Base-by-base conservation (phyloP, 2,888 invertebrate genomes). In the Arctia plantaginis region DNA sequence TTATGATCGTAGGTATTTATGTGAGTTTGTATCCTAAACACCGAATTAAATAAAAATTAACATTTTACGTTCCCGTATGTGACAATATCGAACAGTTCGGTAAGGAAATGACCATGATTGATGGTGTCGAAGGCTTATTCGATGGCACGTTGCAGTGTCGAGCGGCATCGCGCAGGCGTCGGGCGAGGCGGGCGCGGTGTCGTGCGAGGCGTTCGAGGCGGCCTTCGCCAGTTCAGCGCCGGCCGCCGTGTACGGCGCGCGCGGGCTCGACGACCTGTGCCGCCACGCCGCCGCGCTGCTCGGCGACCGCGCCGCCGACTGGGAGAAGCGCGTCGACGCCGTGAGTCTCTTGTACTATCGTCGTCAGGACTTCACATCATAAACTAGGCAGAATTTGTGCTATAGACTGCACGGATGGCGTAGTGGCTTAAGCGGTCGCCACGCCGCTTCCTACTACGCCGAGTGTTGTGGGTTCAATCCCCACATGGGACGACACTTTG, bases 291-390 rank as follows among this genome's bases (percentile, higher is more conserved):
- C 97, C 85, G 97, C 97, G 6, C 96, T 97, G 64, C 96, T 99
- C 72, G 97, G 97, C 3, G 98, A 99, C 93, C 96, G 98, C 66
- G 97, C 96, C 85, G 97, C 98, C 86, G 99, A 99, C 90, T 99
- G 99, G 99, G 99, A 98, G 94, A 98, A 98, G 91, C 96, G 99
- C 76, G 97, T 98, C n/a, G 99, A 99, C 76, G 97, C 98, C 81
- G 98, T 99, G 91, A 96, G 97, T 84, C 6, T 3, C 35, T 35
- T 35, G n/a, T n/a, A n/a, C n/a, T n/a, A n/a, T n/a, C n/a, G n/a
- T n/a, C n/a, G n/a, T n/a, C n/a, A n/a, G n/a, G n/a, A n/a, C n/a
- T n/a, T n/a, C n/a, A n/a, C n/a, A n/a, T n/a, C n/a, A n/a, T n/a
- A n/a, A n/a, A n/a, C n/a, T n/a, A n/a, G n/a, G n/a, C n/a, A n/a